Evolutionary conservation across 2,888 invertebrate species (phyloP), one percentile per base, ranked within the genome.

Genomic region (Metellina segmentata): DNA sequence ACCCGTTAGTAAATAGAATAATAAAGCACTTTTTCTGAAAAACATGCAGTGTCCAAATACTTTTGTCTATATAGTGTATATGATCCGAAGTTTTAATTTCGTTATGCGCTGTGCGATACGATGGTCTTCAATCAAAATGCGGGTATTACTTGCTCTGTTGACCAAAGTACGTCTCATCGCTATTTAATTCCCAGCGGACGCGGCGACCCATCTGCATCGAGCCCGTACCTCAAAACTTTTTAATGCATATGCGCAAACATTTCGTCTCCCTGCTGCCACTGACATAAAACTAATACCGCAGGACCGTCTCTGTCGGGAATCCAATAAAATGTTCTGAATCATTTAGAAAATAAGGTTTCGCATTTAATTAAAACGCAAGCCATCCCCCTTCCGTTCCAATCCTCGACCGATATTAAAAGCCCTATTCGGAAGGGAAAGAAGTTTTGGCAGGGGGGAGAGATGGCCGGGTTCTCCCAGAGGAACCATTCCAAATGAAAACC

Each of bases 301-400:
- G 51, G 51, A 77, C 52, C 61, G 61, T 61, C 11, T 61, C 11
- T 53, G 20, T 7, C 19, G 9, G 51, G 51, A 51, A 77, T 77
- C 79, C 61, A 79, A 79, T 79, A 79, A 79, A 79, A 79, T 79
- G 61, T 79, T 16, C 61, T 61, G 79, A 79, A 79, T 79, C 79
- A 61, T 79, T 61, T 79, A 61, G 61, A n/a, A 61, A 61, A 16
- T 79, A 61, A 79, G 79, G 79, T 79, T 79, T 79, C 61, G 79
- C 79, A 79, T 79, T 79, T 79, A 79, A 79, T 79, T 79, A 79
- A 79, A 79, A 79, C 61, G 19, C 61, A 61, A 34, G 53, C 61
- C 77, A 77, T 52, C 52, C 19, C n/a, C n/a, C n/a, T 34, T 20
- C 0, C 79, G 61, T 34, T 34, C 8, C 61, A 79, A 79, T 79